phyloP scores from a whole-genome alignment of 2,888 invertebrate species.

The Pseudolycoriella hygida region DNA sequence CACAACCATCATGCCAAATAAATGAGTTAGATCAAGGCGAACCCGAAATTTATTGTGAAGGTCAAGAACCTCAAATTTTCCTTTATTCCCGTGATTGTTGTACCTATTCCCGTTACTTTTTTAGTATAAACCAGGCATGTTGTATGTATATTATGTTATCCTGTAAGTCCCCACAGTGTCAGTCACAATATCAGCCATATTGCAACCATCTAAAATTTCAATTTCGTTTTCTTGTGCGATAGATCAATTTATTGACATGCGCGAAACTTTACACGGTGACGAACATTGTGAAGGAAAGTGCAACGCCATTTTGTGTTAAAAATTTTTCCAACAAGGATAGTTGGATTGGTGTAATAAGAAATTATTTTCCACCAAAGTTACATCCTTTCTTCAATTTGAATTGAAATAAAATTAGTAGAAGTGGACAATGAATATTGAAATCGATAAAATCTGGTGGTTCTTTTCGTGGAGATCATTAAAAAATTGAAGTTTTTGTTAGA shows the following conservation, averaged over 20 bases:
- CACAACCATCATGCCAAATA: too few species aligned
- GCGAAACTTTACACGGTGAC: neutral
- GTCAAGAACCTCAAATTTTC: too few species aligned
- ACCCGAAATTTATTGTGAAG: too few species aligned
- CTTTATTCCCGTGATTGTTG: too few species aligned
- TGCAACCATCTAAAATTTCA: neutral
- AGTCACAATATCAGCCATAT: conserved; percentile 1
- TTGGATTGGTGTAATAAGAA: neutral
- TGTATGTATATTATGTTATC: too few species aligned
- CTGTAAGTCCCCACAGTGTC: neutral
- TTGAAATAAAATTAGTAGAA: neutral
- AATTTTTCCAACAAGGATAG: neutral
- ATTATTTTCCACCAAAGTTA: neutral
- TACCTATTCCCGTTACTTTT: too few species aligned
- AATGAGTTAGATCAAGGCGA: too few species aligned
- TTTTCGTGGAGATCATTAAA: neutral
- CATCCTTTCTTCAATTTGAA: neutral
- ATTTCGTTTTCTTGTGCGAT: neutral
- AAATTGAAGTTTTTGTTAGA: neutral
- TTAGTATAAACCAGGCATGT: too few species aligned
- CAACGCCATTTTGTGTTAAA: neutral
- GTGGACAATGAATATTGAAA: neutral
- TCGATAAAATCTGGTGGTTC: neutral
- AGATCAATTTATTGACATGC: neutral
- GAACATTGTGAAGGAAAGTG: neutral